These are phyloP conservation scores for Lagenorhynchus albirostris DNA, from an alignment of 2,113 vertebrate species.

Conservation along the genomic window DNA sequence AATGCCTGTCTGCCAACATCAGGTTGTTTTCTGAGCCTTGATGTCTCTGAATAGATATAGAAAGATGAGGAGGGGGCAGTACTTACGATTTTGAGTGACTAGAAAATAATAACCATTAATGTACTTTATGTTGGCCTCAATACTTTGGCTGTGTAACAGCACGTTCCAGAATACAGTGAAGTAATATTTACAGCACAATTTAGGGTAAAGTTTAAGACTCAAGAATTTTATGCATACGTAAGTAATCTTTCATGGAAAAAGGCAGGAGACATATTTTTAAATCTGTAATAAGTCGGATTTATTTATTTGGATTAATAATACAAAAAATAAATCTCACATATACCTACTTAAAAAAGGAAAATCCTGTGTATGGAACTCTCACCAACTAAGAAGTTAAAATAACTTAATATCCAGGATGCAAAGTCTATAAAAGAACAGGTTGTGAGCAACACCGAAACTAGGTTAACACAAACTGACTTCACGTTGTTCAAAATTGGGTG, in stretches of 20 bases:
- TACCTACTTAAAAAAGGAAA: background rate
- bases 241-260: background rate
- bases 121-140: background rate
- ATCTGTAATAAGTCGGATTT: background rate
- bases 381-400: background rate
- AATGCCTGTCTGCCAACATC: background rate
- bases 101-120: background rate
- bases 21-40: background rate
- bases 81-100: background rate
- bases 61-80: background rate
- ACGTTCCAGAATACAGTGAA: background rate
- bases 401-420: background rate
- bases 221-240: background rate
- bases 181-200: background rate
- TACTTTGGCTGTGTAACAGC: background rate
- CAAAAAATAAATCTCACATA: background rate
- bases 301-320: background rate
- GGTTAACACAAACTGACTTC: background rate
- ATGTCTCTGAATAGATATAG: background rate
- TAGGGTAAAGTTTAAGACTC: background rate
- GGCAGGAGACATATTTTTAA: background rate
- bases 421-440: background rate
- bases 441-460: background rate
- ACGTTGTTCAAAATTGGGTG: background rate
- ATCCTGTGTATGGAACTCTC: background rate